phyloP scores from a whole-genome alignment of 2,888 invertebrate genomes.

The Drosophila yooni region DNA sequence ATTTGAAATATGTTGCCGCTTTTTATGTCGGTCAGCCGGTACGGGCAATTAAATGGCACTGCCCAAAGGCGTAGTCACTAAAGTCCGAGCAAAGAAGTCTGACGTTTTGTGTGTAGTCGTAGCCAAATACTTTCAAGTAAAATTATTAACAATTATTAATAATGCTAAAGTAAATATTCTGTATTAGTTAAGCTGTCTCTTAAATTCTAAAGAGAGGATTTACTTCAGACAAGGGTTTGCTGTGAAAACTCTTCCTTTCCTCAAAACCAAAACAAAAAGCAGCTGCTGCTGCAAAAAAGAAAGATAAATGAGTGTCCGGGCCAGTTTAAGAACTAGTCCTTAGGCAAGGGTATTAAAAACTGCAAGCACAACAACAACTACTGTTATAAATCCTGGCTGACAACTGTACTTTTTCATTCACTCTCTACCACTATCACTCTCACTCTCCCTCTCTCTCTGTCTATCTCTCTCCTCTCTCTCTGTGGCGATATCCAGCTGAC shows the following conservation, averaged over 20 bases:
- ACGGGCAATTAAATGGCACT: slow-evolving; percentile 65
- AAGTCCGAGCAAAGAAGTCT: neutral
- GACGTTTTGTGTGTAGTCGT: neutral
- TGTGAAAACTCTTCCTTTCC: neutral
- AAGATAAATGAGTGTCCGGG: neutral
- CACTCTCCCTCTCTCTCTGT: neutral
- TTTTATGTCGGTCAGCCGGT: slow-evolving; percentile 68
- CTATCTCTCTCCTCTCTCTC: neutral
- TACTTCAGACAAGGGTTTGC: neutral
- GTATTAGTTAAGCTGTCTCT: neutral
- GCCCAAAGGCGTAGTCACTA: slow-evolving; percentile 28
- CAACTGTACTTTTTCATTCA: slow-evolving; percentile 46
- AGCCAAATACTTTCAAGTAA: slow-evolving; percentile 20
- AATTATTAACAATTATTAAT: slow-evolving; percentile 2
- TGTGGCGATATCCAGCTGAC: slow-evolving; percentile 17
- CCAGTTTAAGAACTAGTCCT: neutral
- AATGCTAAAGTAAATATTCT: neutral
- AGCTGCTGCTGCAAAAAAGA: neutral
- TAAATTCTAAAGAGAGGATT: neutral
- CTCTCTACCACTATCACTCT: neutral
- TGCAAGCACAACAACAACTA: slow-evolving; percentile 20
- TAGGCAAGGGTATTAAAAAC: slow-evolving; percentile 23
- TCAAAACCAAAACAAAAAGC: neutral
- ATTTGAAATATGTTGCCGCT: slow-evolving; percentile 74
- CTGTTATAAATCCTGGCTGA: slow-evolving; percentile 50